Percentiles rank a stretch among this genome's conserved stretches.
These are phyloP conservation scores for Epizoanthus rinbou DNA, from an alignment of 92 coral and sea anemone species.

Conservation along the genomic window DNA sequence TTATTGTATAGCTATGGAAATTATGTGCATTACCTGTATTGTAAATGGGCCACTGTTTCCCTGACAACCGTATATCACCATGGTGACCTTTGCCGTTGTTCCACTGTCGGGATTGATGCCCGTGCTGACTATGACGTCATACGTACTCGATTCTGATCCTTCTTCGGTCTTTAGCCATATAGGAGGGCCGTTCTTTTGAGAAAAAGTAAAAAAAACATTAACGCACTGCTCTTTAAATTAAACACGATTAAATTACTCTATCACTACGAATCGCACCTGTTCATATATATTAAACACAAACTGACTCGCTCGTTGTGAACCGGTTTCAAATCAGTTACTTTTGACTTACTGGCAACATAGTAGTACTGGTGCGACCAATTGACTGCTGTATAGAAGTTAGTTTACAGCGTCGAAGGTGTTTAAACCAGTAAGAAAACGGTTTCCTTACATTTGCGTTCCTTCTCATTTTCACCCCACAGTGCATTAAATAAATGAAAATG, in stretches of 20 bases:
- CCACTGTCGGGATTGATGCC: constrained; percentile 39
- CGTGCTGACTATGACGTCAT: constrained; percentile 29
- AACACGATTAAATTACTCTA: not conserved
- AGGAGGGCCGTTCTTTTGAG: constrained; percentile 35
- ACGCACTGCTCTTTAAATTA: too few species aligned
- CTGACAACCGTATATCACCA: constrained; percentile 8
- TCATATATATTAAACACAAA: too few species aligned
- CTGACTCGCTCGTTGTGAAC: too few species aligned
- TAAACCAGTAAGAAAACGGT: too few species aligned
- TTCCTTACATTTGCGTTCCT: too few species aligned
- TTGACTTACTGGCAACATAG: too few species aligned
- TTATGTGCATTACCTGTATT: constrained; percentile 1
- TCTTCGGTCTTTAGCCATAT: constrained; percentile 20
- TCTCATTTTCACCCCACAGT: too few species aligned
- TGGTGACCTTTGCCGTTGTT: constrained; percentile 29
- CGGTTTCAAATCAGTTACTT: too few species aligned
- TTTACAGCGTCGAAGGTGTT: too few species aligned
- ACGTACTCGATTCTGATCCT: not conserved
- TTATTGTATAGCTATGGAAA: not conserved
- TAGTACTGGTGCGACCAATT: too few species aligned
- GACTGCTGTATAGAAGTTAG: too few species aligned
- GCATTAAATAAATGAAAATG: too few species aligned
- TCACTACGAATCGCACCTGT: not conserved
- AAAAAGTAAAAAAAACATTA: not conserved
- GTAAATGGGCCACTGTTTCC: constrained; percentile 31